phyloP scores from a whole-genome alignment of 1,140 invertebrate species.

The Diploscapter pachys region DNA sequence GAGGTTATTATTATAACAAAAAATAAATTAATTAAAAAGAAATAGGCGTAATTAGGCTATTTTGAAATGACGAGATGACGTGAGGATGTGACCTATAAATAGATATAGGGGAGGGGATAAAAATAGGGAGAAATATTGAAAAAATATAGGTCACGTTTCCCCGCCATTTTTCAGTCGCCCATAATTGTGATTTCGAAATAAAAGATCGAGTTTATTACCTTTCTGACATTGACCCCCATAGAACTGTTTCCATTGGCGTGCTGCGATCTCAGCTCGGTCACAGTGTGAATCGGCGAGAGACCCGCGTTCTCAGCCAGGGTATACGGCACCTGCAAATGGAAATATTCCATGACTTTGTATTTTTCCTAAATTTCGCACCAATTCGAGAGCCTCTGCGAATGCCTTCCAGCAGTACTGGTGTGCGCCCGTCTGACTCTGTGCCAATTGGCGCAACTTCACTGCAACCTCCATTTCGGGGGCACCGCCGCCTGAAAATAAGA shows the following conservation, averaged over 20 bases:
- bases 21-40: too few relatives aligned
- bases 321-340: slow-evolving; percentile 70
- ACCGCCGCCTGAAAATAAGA: slow-evolving; percentile 73
- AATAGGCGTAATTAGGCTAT: too few relatives aligned
- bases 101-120: too few relatives aligned
- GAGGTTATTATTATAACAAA: too few relatives aligned
- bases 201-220: slow-evolving; percentile 54
- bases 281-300: slow-evolving; percentile 92
- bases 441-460: slow-evolving; percentile 75
- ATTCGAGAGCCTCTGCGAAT: slow-evolving; percentile 91
- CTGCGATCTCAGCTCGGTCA: slow-evolving; percentile 89
- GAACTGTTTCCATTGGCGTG: slow-evolving; percentile 97
- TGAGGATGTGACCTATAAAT: too few relatives aligned
- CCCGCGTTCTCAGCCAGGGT: slow-evolving; percentile 99
- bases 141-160: too few relatives aligned
- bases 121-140: too few relatives aligned
- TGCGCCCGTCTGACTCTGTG: slow-evolving; percentile 80
- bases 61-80: too few relatives aligned
- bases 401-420: slow-evolving; percentile 85
- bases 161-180: too few relatives aligned
- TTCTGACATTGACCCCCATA: slow-evolving; percentile 89
- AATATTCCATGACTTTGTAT: too few relatives aligned
- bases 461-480: slow-evolving; percentile 93
- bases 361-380: slow-evolving; percentile 62
- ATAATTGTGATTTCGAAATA: background rate